Evolutionary conservation across 1,140 invertebrate species (phyloP), one percentile per base, ranked within the genome.

Genomic region (Euschistus heros): DNA sequence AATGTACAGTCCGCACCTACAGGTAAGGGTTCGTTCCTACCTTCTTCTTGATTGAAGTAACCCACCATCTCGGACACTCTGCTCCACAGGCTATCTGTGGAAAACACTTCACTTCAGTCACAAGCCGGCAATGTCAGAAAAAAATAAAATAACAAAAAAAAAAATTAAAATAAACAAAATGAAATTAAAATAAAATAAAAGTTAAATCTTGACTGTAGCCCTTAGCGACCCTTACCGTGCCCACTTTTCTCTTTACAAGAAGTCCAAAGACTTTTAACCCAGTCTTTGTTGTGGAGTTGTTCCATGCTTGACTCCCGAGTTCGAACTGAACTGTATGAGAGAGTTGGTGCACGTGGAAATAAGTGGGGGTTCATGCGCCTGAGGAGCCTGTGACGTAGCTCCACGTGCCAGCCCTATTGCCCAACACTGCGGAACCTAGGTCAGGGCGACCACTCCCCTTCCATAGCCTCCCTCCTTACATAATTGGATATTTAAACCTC

Each of bases 1-100:
- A 72, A 64, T 2, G 71, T 71, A 27, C 73, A 73, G 55, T 74
- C 73, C 17, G 70, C 69, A 13, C 72, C 71, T 2, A 70, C 70
- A 8, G 69, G 70, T 55, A 72, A 37, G 10, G 66, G 67, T 44
- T 70, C 68, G 15, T 65, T 62, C 47, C 68, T 37, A 22, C 66
- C 68, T n/a, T 67, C 71, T 55, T 70, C 71, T 8, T 69, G 67
- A 63, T 70, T 71, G 67, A 74, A 72, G 50, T 70, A 71, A 46
- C 73, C 73, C 20, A 75, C 74, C 73, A 75, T 75, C 62, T 75
- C 74, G 24, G 73, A 73, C 30, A 74, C 74, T 33, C 72, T 69
- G 57, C 71, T 73, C 74, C 73, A 75, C 52, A 75, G 68, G 44
- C 62, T 71, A 64, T 74, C 74, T 74, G 71, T 18, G 71, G 24